Base-by-base conservation (phyloP, 37 sponge, comb jelly and placozoan species). In the Halichondria panicea region DNA sequence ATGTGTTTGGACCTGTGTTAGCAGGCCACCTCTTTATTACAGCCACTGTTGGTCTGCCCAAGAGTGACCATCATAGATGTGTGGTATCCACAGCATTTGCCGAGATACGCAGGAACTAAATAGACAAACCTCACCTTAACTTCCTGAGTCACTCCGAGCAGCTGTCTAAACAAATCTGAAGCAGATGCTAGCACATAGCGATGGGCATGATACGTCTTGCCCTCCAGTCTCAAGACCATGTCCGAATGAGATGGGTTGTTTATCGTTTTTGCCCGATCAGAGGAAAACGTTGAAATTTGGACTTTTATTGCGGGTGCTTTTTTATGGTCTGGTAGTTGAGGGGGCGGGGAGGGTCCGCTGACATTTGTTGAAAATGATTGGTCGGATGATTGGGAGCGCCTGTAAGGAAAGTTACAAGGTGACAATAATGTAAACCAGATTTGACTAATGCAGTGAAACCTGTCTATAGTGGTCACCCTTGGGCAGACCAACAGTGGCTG, bases 261-360 rank as follows among this genome's bases (percentile, higher is more conserved):
- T 25, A 84, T 34, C 64, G 84, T 31, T 66, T 72, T 75, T 4
- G 38, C 21, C 88, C 88, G 87, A 31, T 92, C 81, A 1, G 7
- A 18, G 19, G 59, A 42, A 22, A 77, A 76, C 0, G 79, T 63
- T 0, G 91, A 78, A 12, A 84, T 55, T 13, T 74, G 72, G 63
- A 94, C 72, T 52, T 89, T 94, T 38, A 94, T 87, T 88, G 81
- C 84, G 25, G 95, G 95, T 48, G 95, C 91, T 28, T 80, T 70
- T 28, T 50, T 75, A 39, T 83, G 81, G 2, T 55, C 43, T 22
- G 95, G 92, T 46, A 95, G 61, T 37, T 75, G 71, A 24, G 95
- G 95, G 24, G 95, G 92, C 4, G 80, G 89, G 45, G 91, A 46
- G 3, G 88, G 69, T 43, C 81, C 78, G 34, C 33, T 72, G 27